These are phyloP conservation scores for Megaleporinus macrocephalus DNA, from an alignment of 2,113 vertebrate species.

Conservation along the genomic window DNA sequence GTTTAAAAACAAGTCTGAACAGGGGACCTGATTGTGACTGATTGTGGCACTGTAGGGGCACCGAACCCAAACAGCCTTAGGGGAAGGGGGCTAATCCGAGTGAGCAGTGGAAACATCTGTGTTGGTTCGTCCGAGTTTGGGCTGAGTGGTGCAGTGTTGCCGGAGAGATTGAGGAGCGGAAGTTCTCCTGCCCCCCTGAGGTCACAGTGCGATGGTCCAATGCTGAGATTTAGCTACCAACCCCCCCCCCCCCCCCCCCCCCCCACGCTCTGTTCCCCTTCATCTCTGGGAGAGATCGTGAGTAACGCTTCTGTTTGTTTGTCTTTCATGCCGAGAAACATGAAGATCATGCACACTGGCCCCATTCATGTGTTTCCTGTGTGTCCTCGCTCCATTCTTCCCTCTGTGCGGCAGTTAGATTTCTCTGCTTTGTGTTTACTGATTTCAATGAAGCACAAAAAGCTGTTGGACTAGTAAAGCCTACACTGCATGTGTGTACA, in stretches of 20 bases:
- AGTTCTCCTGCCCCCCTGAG: slow-evolving; percentile 26
- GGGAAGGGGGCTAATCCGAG: not conserved
- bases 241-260: not conserved
- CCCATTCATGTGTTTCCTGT: slow-evolving; percentile 46
- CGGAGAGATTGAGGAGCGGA: slow-evolving; percentile 36
- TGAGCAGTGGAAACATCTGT: not conserved
- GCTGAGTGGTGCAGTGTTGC: not conserved
- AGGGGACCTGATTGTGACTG: not conserved
- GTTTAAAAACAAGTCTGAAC: not conserved
- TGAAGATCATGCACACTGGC: slow-evolving; percentile 25
- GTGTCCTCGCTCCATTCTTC: slow-evolving; percentile 52
- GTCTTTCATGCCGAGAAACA: slow-evolving; percentile 45
- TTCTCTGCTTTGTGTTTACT: slow-evolving; percentile 13
- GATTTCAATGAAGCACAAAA: slow-evolving; percentile 20
- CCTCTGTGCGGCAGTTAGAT: slow-evolving; percentile 56
- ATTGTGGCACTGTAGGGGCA: not conserved
- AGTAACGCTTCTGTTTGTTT: slow-evolving; percentile 52
- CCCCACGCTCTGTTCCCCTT: not conserved
- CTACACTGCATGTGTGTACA: slow-evolving; percentile 1
- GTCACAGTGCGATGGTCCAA: slow-evolving; percentile 33
- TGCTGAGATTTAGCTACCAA: slow-evolving; percentile 1
- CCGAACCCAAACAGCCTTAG: not conserved
- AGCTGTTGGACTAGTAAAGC: not conserved
- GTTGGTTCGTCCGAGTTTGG: not conserved
- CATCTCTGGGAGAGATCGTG: slow-evolving; percentile 30